A percentile compares a stretch with the other conserved stretches of the same genome.
phyloP scores from a whole-genome alignment of 1,140 invertebrate species.

The Drepana arcuata region DNA sequence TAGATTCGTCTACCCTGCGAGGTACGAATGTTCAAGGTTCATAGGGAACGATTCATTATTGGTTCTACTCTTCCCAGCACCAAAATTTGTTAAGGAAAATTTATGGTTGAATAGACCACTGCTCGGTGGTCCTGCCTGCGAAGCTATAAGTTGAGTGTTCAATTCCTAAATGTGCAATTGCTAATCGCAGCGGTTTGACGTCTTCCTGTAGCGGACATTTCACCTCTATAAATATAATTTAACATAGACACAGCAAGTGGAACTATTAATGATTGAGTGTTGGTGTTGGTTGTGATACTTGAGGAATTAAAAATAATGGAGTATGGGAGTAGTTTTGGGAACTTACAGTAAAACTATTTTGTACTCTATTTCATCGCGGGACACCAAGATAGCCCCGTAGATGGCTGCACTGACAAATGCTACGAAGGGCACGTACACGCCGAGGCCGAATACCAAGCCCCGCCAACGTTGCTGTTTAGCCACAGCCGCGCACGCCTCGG shows the following conservation, averaged over 20 bases:
- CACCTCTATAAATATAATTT: neutral
- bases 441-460: slow-evolving; percentile 77
- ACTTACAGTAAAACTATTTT: slow-evolving; percentile 81
- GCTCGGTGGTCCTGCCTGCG: too few relatives aligned
- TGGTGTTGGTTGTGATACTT: neutral
- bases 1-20: slow-evolving; percentile 80
- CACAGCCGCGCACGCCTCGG: slow-evolving; percentile 61
- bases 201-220: too few relatives aligned
- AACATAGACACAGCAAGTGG: neutral
- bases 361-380: slow-evolving; percentile 73
- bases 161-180: too few relatives aligned
- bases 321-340: neutral
- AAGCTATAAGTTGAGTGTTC: too few relatives aligned
- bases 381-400: slow-evolving; percentile 80
- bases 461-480: slow-evolving; percentile 75
- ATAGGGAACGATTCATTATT: neutral
- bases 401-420: slow-evolving; percentile 79
- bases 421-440: slow-evolving; percentile 78
- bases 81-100: too few relatives aligned
- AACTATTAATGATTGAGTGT: neutral
- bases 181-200: too few relatives aligned
- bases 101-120: too few relatives aligned
- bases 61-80: too few relatives aligned
- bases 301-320: neutral
- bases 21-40: neutral